Evolutionary conservation across 1,140 invertebrate genomes (phyloP).

Genomic region (Bombus consobrinus): DNA sequence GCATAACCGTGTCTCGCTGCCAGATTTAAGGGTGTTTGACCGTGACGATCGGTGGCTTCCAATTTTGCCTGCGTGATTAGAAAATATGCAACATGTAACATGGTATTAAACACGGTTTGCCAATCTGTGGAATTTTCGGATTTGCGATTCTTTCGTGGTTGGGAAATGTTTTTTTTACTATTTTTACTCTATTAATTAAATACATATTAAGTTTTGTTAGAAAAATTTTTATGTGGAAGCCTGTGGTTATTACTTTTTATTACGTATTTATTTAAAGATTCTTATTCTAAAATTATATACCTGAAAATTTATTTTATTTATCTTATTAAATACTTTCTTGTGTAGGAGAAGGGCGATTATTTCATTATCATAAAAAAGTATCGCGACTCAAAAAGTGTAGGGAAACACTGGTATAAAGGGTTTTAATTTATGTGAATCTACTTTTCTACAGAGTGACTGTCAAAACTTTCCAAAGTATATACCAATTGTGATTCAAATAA

Average conservation of each 20-base stretch:
- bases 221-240: too few relatives aligned
- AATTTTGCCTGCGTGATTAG: constrained; percentile 80
- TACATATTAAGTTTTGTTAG: too few relatives aligned
- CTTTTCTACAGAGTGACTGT: neutral
- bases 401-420: neutral
- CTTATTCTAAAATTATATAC: too few relatives aligned
- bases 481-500: neutral
- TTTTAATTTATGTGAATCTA: neutral
- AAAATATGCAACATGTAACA: neutral
- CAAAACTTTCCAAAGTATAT: neutral
- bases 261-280: too few relatives aligned
- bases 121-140: too few relatives aligned
- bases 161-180: too few relatives aligned
- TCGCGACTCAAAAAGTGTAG: neutral
- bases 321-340: neutral
- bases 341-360: neutral
- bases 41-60: constrained; percentile 88
- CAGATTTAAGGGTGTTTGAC: constrained; percentile 92
- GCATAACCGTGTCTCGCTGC: constrained; percentile 92
- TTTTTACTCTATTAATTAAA: too few relatives aligned
- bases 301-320: neutral
- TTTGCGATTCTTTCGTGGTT: too few relatives aligned
- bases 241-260: too few relatives aligned
- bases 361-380: neutral
- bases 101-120: too few relatives aligned